Evolutionary conservation across 2,113 vertebrate genomes (phyloP).

Genomic region (Felis chaus): DNA sequence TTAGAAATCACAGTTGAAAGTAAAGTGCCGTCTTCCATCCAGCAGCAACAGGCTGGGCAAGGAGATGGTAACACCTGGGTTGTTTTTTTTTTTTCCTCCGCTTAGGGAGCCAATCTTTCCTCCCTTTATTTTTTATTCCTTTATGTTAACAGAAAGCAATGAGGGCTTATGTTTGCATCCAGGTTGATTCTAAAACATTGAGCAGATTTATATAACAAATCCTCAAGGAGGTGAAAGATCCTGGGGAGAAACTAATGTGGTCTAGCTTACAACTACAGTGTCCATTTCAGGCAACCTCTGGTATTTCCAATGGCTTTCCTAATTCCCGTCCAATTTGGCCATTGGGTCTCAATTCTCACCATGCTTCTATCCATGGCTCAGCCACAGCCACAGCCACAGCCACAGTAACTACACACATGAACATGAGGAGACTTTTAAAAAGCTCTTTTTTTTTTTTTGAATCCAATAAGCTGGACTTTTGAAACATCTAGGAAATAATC

Average conservation of each 20-base stretch:
- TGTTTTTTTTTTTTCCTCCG: neutral
- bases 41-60: constrained; percentile 33
- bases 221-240: neutral
- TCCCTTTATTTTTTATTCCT: neutral
- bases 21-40: constrained; percentile 51
- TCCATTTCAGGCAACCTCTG: neutral
- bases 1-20: constrained; percentile 31
- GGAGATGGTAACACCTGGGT: neutral
- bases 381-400: neutral
- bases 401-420: neutral
- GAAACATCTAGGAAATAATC: constrained; percentile 2
- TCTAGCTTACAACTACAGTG: neutral
- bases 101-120: neutral
- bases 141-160: neutral
- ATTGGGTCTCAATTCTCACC: neutral
- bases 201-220: constrained; percentile 42
- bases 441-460: neutral
- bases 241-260: constrained; percentile 44
- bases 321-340: neutral
- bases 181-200: constrained; percentile 59
- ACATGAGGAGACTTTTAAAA: neutral
- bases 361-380: neutral
- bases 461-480: neutral
- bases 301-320: neutral
- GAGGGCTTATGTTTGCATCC: neutral